phyloP scores from a whole-genome alignment of 1,140 invertebrate species.

The Tetraneura akinire region DNA sequence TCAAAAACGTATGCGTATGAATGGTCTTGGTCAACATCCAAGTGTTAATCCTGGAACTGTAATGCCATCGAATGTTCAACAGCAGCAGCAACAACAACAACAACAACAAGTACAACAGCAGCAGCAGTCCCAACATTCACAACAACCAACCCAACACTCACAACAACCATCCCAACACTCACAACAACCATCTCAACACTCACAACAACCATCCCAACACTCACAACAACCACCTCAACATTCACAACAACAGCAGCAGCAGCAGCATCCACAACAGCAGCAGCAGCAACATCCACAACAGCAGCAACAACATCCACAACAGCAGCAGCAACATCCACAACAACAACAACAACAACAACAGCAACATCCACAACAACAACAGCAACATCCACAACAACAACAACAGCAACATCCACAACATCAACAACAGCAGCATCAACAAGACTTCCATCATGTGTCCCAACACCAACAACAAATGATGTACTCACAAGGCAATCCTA shows the following conservation, averaged over 20 bases:
- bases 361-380: slow-evolving; percentile 23
- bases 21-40: slow-evolving; percentile 56
- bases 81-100: slow-evolving; percentile 59
- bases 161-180: no score
- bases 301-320: slow-evolving; percentile 55
- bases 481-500: slow-evolving; percentile 47
- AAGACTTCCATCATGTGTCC: slow-evolving; percentile 56
- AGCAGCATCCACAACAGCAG: slow-evolving; percentile 58
- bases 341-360: slow-evolving; percentile 44
- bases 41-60: slow-evolving; percentile 53
- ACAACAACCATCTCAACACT: no score
- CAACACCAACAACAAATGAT: slow-evolving; percentile 56
- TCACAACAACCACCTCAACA: no score
- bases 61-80: slow-evolving; percentile 60
- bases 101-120: no score
- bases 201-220: no score
- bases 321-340: slow-evolving; percentile 56
- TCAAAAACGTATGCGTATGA: slow-evolving; percentile 67
- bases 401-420: slow-evolving; percentile 59
- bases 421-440: slow-evolving; percentile 55
- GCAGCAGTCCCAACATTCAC: no score
- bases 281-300: slow-evolving; percentile 57
- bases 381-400: slow-evolving; percentile 59
- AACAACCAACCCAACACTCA: no score
- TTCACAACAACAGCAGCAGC: slow-evolving; percentile 61